phyloP scores from a whole-genome alignment of 2,888 invertebrate species.

The Drosophila meridiana region DNA sequence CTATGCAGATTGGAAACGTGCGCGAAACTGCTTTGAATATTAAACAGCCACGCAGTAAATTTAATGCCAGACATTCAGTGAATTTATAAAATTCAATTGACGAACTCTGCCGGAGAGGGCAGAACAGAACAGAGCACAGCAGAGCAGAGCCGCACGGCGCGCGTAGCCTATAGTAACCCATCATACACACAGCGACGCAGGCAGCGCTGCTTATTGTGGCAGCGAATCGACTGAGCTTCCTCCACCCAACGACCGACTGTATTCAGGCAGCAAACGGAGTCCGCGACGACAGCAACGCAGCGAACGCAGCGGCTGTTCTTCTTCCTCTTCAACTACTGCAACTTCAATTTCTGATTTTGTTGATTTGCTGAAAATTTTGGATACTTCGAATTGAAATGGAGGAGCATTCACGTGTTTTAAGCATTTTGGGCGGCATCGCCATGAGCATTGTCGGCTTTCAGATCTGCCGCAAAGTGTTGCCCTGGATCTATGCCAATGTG shows the following conservation, averaged over 20 bases:
- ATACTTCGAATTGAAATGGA: conserved; percentile 52
- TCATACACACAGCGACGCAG: conserved; percentile 8
- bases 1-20: conserved; percentile 40
- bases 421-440: conserved; percentile 72
- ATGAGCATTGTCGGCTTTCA: conserved; percentile 81
- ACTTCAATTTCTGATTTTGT: neutral
- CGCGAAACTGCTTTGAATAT: conserved; percentile 59
- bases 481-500: conserved; percentile 85
- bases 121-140: conserved; percentile 4
- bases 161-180: conserved; percentile 5
- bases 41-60: conserved; percentile 39
- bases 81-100: conserved; percentile 52
- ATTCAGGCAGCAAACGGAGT: conserved; percentile 44
- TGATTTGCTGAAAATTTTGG: conserved; percentile 2
- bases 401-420: conserved; percentile 59
- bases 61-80: conserved; percentile 25
- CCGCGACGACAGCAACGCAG: conserved; percentile 27
- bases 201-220: conserved; percentile 25
- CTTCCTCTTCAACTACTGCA: neutral
- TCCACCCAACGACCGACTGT: neutral
- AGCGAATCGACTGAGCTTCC: conserved; percentile 15
- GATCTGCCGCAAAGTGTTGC: conserved; percentile 83
- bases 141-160: neutral
- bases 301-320: conserved; percentile 10
- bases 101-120: conserved; percentile 23